These are phyloP conservation scores for Cebuella pygmaea DNA, from an alignment of 2,797 vertebrate species.

Conservation along the genomic window DNA sequence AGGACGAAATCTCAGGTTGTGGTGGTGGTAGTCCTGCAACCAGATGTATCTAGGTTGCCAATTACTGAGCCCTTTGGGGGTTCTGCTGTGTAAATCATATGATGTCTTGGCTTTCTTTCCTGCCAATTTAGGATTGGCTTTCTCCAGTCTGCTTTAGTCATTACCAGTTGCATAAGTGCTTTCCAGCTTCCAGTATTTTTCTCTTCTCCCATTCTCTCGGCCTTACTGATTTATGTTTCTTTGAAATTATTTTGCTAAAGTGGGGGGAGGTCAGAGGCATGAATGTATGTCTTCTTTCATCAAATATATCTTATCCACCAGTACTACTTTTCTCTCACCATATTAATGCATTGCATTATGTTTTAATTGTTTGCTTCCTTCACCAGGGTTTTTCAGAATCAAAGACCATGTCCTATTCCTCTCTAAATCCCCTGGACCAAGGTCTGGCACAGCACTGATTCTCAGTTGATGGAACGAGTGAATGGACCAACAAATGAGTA, in stretches of 20 bases:
- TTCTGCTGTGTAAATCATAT: background rate
- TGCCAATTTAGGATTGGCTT: background rate
- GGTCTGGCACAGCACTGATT: background rate
- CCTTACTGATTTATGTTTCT: background rate
- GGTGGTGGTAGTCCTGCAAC: background rate
- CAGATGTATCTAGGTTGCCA: background rate
- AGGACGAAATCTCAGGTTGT: background rate
- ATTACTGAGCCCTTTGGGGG: background rate
- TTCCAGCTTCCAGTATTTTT: background rate
- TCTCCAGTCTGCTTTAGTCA: background rate
- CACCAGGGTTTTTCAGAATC: background rate
- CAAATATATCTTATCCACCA: background rate
- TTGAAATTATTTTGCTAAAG: conserved; percentile 26
- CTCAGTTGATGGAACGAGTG: background rate
- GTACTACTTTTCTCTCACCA: background rate
- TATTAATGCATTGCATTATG: background rate
- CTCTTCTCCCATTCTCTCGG: conserved; percentile 7
- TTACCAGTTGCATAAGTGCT: background rate
- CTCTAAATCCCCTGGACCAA: background rate
- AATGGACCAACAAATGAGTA: background rate
- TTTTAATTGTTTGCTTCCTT: conserved; percentile 15
- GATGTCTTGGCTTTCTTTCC: background rate
- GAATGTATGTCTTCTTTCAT: conserved; percentile 7
- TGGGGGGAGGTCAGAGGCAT: background rate
- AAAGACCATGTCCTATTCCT: background rate